Evolutionary conservation across 2,888 invertebrate genomes (phyloP).

Genomic region (Andrena fulva): DNA sequence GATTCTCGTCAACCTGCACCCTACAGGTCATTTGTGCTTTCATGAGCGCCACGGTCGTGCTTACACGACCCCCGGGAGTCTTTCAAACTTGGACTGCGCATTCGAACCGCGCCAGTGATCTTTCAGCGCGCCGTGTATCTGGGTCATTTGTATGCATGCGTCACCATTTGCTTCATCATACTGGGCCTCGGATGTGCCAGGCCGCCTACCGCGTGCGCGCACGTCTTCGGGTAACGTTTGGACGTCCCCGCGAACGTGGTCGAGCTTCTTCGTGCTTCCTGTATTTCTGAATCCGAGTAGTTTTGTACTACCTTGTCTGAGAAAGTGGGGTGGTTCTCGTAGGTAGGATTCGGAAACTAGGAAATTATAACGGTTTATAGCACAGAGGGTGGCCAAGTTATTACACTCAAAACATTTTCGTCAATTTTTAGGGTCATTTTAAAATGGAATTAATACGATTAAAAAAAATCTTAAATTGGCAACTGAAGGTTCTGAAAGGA

Average conservation of each 20-base stretch:
- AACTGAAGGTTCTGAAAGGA: too few species aligned
- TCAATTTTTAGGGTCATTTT: too few species aligned
- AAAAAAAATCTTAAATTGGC: too few species aligned
- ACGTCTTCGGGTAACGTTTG: conserved; percentile 33
- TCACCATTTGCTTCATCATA: conserved; percentile 64
- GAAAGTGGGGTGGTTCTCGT: too few species aligned
- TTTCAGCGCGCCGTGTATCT: conserved; percentile 40
- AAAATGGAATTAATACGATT: too few species aligned
- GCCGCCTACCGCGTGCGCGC: conserved; percentile 3
- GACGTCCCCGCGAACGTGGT: background rate
- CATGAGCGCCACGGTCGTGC: conserved; percentile 61
- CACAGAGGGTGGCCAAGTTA: too few species aligned
- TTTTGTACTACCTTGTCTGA: background rate
- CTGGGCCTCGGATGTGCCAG: conserved; percentile 34
- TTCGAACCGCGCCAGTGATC: conserved; percentile 59
- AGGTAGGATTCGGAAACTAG: background rate
- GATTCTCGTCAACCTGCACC: conserved; percentile 66
- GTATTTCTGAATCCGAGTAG: background rate
- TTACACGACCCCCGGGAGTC: conserved; percentile 71
- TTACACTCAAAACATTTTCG: too few species aligned
- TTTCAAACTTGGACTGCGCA: conserved; percentile 61
- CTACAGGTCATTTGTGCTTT: conserved; percentile 69
- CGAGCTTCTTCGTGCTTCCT: background rate
- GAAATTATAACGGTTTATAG: background rate
- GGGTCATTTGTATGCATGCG: conserved; percentile 63